Percentiles rank a stretch among this genome's conserved stretches.
Evolutionary conservation across 2,888 invertebrate species (phyloP).

Genomic region (Sympetrum striolatum): DNA sequence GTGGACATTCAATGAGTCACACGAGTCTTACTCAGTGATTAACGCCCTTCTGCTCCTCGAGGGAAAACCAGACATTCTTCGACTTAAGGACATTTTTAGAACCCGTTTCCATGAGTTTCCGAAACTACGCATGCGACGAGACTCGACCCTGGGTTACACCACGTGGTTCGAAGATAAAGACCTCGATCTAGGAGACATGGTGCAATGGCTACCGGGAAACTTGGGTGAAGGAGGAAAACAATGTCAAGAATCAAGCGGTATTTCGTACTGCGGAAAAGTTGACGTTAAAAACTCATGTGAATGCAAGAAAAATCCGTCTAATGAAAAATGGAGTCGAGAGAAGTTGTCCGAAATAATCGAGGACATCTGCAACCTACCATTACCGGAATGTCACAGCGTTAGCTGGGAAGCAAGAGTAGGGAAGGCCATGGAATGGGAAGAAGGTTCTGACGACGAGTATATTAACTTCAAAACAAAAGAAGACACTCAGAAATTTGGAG

Average conservation of each 20-base stretch:
- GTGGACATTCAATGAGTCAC: conserved; percentile 22
- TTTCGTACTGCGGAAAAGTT: not conserved
- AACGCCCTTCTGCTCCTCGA: not conserved
- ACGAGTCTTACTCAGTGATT: conserved; percentile 7
- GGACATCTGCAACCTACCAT: conserved; percentile 57
- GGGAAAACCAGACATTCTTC: not conserved
- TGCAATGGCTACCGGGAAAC: conserved; percentile 3
- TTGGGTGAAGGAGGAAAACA: not conserved
- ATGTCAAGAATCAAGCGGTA: not conserved
- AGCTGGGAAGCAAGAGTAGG: conserved; percentile 64
- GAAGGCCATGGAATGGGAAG: conserved; percentile 1
- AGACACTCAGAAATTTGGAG: not conserved
- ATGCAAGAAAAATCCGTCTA: not conserved
- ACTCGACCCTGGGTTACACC: not conserved
- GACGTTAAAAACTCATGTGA: not conserved
- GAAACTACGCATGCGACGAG: conserved; percentile 10
- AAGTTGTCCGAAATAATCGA: conserved; percentile 59
- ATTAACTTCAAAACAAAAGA: not conserved
- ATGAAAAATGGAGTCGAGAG: conserved; percentile 44
- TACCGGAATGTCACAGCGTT: conserved; percentile 61
- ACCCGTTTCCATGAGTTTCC: not conserved
- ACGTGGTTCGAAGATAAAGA: conserved; percentile 13
- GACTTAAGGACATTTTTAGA: not conserved
- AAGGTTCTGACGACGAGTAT: not conserved
- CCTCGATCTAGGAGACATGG: not conserved